Evolutionary conservation across 2,113 vertebrate genomes (phyloP).

Genomic region (Sinocyclocheilus anshuiensis): DNA sequence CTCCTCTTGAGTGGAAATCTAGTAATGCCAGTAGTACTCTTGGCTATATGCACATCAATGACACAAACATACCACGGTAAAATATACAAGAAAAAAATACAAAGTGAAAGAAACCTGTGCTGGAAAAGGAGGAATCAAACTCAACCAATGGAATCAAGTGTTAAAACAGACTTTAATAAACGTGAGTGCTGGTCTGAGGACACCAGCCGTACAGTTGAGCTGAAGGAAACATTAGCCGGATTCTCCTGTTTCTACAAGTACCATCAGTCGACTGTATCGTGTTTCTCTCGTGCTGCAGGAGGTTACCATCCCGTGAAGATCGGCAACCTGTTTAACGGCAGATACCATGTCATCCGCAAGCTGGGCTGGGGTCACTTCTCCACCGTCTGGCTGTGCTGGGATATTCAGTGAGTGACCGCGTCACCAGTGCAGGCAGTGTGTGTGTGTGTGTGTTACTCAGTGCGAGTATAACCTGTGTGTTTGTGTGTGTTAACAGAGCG

Average conservation of each 20-base stretch:
- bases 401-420: constrained; percentile 90
- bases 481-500: constrained; percentile 78
- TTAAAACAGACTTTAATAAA: background rate
- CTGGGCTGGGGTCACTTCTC: constrained; percentile 99
- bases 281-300: constrained; percentile 74
- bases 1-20: background rate
- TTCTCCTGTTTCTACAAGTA: background rate
- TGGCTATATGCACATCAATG: background rate
- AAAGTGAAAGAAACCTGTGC: background rate
- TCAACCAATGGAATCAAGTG: background rate
- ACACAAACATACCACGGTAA: background rate
- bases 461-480: background rate
- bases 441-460: constrained; percentile 25
- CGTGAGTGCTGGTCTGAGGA: background rate
- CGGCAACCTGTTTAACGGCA: constrained; percentile 96
- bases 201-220: constrained; percentile 1
- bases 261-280: background rate
- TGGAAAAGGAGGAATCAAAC: background rate
- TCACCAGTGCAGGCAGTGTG: background rate
- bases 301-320: constrained; percentile 99
- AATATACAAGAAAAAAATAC: background rate
- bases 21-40: background rate
- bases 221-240: background rate
- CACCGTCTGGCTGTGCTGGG: constrained; percentile 99
- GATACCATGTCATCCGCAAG: constrained; percentile 97